Base-by-base conservation (phyloP, 1,140 invertebrate species). In the Macrosteles quadrilineatus region DNA sequence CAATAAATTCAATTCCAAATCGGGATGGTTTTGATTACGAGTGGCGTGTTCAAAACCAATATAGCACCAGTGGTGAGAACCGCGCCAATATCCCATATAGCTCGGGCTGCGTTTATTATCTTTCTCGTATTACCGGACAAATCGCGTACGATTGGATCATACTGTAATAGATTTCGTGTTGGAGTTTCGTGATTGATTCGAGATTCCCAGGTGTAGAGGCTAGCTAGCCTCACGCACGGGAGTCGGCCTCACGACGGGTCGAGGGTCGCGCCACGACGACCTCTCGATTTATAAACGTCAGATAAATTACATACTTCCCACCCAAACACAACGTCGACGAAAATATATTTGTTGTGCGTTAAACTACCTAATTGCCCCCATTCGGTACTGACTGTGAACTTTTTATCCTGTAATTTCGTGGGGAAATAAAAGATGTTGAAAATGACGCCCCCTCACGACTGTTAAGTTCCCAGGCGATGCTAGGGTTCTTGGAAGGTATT, bases 331-430 rank as follows among this genome's bases (percentile, higher is more conserved):
- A 50, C 47, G n/a, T 50, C 47, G 21, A 50, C 47, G 47, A 50
- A 50, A 50, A 50, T 50, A 50, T 50, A 50, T 50, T 50, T 50
- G 47, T 50, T 50, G 47, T 50, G 47, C 47, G 47, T 50, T 50
- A 50, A 50, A 50, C 47, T 50, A 50, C 47, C n/a, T 50, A 50
- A 50, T 50, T 19, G 47, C 47, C 47, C n/a, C 47, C 47, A 50
- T 50, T 50, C 21, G 47, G 36, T 6, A 40, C 36, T 40, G 21
- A 50, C 47, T 50, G 47, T 50, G 47, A 50, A 50, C 47, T 50
- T 50, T 50, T 50, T 50, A 50, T 50, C 47, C 47, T 17, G 47
- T 21, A 50, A 50, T 50, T 50, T 50, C 47, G 47, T 50, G 47
- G 47, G 21, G 47, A 50, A 50, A 50, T 50, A 50, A 50, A 50